Base-by-base conservation (phyloP, 2,888 invertebrate species). In the Shargacucullia verbasci region DNA sequence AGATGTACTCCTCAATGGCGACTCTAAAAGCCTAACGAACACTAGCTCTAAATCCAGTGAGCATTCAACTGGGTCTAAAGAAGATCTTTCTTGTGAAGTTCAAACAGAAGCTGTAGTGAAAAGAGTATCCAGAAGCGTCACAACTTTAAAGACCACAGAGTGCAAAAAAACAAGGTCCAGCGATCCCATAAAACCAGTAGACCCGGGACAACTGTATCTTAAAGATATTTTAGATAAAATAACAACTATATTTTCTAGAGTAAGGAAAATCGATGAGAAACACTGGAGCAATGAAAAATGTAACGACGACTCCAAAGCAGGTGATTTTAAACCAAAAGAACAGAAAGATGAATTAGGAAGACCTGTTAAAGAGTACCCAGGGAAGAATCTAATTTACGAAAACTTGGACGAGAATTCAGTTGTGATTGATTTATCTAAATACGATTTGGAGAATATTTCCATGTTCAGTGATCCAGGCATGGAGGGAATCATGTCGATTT, bases 181-280 rank as follows among this genome's bases (percentile, higher is more conserved):
- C 11, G 34, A 69, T 25, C 64, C 63, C 31, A 46, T 65, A 41
- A 70, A 68, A 34, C 50, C 45, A 7, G 35, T 80, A 5, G 88
- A 88, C 61, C 71, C 83, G 5, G 86, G 86, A 2, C 84, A 87
- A 59, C 48, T 81, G 29, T 87, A 89, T 48, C 70, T 92, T 0
- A 87, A 87, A 76, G 81, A 87, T 46, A 76, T 91, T 11, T 54
- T 92, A 9, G 84, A 90, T 20, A 89, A 89, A 80, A 84, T 91
- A 31, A 86, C 88, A 15, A 82, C 81, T 0, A 81, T 90, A 65
- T 88, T 88, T 55, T 78, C 85, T 0, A 86, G 80, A 71, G 68
- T 61, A 2, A 79, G 65, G 25, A 80, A 78, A 44, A 29, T 46
- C 2, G 78, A 78, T 38, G 58, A 70, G 0, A 65, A 59, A 8